These are phyloP conservation scores for Coremacera marginata DNA, from an alignment of 2,888 invertebrate genomes.

Conservation along the genomic window DNA sequence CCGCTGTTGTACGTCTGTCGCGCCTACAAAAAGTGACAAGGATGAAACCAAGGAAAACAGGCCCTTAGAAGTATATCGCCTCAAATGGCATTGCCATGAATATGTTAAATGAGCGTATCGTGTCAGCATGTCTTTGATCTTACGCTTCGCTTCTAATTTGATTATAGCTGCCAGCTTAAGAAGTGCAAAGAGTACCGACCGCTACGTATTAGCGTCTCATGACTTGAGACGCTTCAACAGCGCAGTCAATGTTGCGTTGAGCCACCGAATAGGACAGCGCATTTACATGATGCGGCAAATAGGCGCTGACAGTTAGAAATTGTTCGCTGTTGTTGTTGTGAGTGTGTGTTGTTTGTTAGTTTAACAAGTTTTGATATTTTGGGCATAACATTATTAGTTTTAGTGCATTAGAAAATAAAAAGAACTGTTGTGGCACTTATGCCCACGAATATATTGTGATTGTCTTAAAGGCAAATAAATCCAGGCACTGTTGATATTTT, in stretches of 20 bases:
- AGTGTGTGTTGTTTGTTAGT: no score
- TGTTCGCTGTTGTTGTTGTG: neutral
- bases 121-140: constrained; percentile 32
- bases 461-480: no score
- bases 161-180: constrained; percentile 28
- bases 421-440: no score
- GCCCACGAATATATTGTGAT: no score
- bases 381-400: no score
- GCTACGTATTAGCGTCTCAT: neutral
- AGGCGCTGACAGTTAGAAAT: constrained; percentile 20
- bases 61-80: neutral
- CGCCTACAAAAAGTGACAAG: constrained; percentile 5
- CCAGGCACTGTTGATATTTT: no score
- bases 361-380: no score
- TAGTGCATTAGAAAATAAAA: no score
- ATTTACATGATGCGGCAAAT: constrained; percentile 24
- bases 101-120: constrained; percentile 37
- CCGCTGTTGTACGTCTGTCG: neutral
- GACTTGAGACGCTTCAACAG: constrained; percentile 14
- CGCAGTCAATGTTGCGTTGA: constrained; percentile 32
- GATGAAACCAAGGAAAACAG: neutral
- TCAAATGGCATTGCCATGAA: neutral
- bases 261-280: constrained; percentile 6
- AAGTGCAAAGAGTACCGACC: neutral
- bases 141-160: constrained; percentile 36